Base-by-base conservation (phyloP, 2,888 invertebrate species). In the Andrena fulva region DNA sequence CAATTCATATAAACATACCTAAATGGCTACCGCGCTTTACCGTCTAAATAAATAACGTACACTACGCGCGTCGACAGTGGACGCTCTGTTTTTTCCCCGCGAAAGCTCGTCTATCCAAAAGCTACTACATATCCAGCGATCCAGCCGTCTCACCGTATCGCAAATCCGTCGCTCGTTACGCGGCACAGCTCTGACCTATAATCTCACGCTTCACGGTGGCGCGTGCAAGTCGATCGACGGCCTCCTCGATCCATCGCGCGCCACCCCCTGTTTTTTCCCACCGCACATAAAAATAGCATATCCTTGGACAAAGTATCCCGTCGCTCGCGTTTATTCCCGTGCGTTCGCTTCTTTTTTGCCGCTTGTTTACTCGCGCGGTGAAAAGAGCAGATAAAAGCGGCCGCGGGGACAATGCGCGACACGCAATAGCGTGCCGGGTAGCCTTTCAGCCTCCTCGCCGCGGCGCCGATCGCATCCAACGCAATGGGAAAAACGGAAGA, bases 281-380 rank as follows among this genome's bases (percentile, higher is more conserved):
- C 31, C 31, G 16, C 42, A 16, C 42, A n/a, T 62, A 71, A 62
- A 72, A 63, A 72, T 63, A 72, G 7, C 52, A 16, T 27, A 63
- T 72, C 62, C 50, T 72, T 72, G 33, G 29, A n/a, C 8, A 16
- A 12, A 29, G 29, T 20, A 12, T 29, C 20, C 12, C 59, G n/a
- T 56, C 24, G 4, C 10, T 27, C 27, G 56, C 20, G 56, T 56
- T 42, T 42, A 42, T 42, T 42, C 42, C 42, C 42, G 24, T 56
- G 10, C 56, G 10, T 12, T 56, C 56, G 56, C 56, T 27, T 56
- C 56, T 56, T 54, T 52, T 31, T 52, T 5, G 35, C 54, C 42
- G 10, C 29, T 35, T 70, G 59, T 60, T 70, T 70, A 60, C 48
- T 31, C 59, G 59, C 8, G 20, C 10, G 7, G 48, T 12, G 31